Base-by-base conservation (phyloP, 2,797 vertebrate species). In the Gephyroberyx darwinii region DNA sequence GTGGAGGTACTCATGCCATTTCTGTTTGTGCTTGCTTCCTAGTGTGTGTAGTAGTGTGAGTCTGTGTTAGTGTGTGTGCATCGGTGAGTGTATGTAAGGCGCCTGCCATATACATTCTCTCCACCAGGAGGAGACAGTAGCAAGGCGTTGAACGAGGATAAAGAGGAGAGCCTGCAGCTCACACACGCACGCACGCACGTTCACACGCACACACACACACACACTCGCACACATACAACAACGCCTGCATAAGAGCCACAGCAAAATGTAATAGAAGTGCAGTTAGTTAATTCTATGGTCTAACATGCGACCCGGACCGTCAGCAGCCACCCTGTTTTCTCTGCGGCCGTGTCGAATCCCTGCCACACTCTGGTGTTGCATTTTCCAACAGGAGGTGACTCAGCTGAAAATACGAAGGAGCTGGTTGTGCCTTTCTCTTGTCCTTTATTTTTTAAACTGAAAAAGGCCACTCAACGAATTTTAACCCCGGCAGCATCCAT, bases 211-310 rank as follows among this genome's bases (percentile, higher is more conserved):
- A 72, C 73, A 74, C 67, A 60, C 77, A 56, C 67, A 50, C 54
- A 59, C 31, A 31, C 60, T 9, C 68, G 65, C 78, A 80, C 82
- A 5, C 78, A 75, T 33, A 89, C 79, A 69, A 26, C 71, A 71
- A 77, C 80, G 67, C 78, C 89, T 88, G 84, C 86, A 85, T 89
- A 89, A 90, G 85, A 91, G 86, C 89, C 91, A 90, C 91, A 85
- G 86, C 87, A 88, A 89, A 90, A 91, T 80, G 81, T 84, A 92
- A 92, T 86, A 90, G 86, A 87, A 87, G 89, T 89, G 89, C 84
- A 87, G 86, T 82, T 77, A 80, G 72, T 83, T 81, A 71, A 72
- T 61, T 70, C 73, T 78, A 73, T 37, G 65, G 74, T 85, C 80
- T 75, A 76, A 65, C 31, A 1, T 19, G 55, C 45, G 82, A 76